These are phyloP conservation scores for Burhinus oedicnemus DNA, from an alignment of 2,113 vertebrate genomes.

Conservation along the genomic window DNA sequence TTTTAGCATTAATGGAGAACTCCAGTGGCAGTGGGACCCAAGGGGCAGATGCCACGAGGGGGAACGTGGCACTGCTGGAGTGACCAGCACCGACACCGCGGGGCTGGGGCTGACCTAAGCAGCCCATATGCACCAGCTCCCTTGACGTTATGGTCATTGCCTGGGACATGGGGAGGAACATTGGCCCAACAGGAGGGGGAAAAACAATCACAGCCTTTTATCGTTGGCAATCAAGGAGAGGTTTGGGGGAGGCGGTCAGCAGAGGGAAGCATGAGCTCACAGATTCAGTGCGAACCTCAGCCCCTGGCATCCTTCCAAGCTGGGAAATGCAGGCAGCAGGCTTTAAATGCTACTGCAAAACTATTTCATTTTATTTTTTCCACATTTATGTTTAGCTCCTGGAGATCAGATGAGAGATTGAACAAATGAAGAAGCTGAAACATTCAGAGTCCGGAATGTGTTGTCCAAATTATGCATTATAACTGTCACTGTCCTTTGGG, in stretches of 20 bases:
- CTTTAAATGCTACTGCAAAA: background rate
- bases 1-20: background rate
- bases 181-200: background rate
- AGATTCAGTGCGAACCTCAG: background rate
- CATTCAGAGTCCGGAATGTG: background rate
- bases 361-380: background rate
- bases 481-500: background rate
- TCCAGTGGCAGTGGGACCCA: background rate
- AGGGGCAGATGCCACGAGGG: background rate
- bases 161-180: background rate
- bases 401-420: background rate
- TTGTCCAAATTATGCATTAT: background rate
- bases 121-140: rapidly evolving
- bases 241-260: background rate
- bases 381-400: background rate
- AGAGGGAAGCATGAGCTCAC: constrained; percentile 40
- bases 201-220: background rate
- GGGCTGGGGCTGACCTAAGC: background rate
- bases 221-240: background rate
- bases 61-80: background rate
- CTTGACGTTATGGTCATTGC: rapidly evolving
- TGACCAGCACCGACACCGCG: rapidly evolving
- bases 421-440: background rate
- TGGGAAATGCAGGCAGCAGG: background rate
- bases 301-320: rapidly evolving